phyloP scores from a whole-genome alignment of 2,113 vertebrate genomes.

The Paracyprichromis sp. region DNA sequence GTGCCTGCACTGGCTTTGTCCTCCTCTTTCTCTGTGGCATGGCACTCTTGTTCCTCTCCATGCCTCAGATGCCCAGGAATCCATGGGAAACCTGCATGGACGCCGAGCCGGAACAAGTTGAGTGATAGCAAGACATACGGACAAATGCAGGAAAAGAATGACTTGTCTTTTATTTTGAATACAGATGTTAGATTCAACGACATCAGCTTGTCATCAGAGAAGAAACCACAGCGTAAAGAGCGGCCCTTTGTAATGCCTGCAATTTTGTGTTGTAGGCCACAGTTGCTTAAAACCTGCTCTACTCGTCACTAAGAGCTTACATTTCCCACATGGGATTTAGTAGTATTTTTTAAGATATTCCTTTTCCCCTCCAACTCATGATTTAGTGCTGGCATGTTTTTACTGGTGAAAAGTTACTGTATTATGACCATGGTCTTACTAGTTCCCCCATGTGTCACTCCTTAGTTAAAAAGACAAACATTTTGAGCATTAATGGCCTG shows the following conservation, averaged over 20 bases:
- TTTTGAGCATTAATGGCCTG: not conserved
- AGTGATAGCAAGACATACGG: conserved; percentile 29
- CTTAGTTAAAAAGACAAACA: not conserved
- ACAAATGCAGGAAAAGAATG: not conserved
- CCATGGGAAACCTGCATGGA: conserved; percentile 99
- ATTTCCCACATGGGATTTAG: not conserved
- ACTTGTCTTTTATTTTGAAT: not conserved
- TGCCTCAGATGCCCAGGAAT: conserved; percentile 94
- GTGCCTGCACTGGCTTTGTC: conserved; percentile 81
- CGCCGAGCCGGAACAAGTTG: conserved; percentile 78
- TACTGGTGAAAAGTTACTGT: not conserved
- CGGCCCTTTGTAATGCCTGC: not conserved
- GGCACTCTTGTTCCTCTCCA: conserved; percentile 82
- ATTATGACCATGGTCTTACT: not conserved
- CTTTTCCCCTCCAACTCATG: not conserved
- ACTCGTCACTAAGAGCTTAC: not conserved
- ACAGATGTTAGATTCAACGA: not conserved
- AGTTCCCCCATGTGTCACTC: not conserved
- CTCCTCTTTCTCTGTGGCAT: conserved; percentile 87
- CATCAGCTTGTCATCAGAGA: not conserved
- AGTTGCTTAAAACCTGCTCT: not conserved
- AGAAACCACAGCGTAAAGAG: not conserved
- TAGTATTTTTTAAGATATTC: not conserved
- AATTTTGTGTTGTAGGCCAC: not conserved
- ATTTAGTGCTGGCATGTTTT: not conserved